Percentiles rank a stretch among this genome's conserved stretches.
These are phyloP conservation scores for Drosophila funebris DNA, from an alignment of 1,140 invertebrate genomes.

Conservation along the genomic window DNA sequence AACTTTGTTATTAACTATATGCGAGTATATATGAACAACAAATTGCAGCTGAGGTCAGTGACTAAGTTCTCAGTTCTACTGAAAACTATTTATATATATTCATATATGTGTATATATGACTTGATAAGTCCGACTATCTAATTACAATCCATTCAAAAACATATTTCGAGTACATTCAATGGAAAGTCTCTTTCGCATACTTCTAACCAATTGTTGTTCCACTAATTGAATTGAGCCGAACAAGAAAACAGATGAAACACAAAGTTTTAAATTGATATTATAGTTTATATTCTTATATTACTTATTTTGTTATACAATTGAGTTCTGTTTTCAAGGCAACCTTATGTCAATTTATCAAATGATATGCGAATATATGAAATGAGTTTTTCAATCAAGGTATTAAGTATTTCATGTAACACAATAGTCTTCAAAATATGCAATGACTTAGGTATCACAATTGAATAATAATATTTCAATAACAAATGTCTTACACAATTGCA, in stretches of 20 bases:
- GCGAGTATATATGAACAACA: conserved; percentile 27
- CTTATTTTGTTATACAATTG: background rate
- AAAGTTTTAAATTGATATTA: background rate
- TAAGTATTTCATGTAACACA: too few relatives aligned
- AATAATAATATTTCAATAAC: too few relatives aligned
- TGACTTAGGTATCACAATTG: too few relatives aligned
- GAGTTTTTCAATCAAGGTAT: too few relatives aligned
- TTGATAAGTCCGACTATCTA: conserved; percentile 52
- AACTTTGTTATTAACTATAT: conserved; percentile 68
- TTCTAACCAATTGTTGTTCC: background rate
- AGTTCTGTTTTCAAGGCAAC: background rate
- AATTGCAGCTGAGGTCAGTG: conserved; percentile 30
- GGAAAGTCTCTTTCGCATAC: background rate
- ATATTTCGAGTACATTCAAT: conserved; percentile 2
- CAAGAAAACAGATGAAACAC: background rate
- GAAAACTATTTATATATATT: too few relatives aligned
- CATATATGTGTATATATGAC: too few relatives aligned
- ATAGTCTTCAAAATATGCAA: too few relatives aligned
- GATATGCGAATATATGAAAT: too few relatives aligned
- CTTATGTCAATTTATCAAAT: too few relatives aligned
- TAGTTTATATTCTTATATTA: background rate
- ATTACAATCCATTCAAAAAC: conserved; percentile 24
- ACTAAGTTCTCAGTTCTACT: conserved; percentile 52
- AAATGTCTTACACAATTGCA: too few relatives aligned
- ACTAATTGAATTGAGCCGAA: background rate